Conservation (phyloP, 2,113 vertebrate genomes). For the Illadopsis cleaveri region DNA sequence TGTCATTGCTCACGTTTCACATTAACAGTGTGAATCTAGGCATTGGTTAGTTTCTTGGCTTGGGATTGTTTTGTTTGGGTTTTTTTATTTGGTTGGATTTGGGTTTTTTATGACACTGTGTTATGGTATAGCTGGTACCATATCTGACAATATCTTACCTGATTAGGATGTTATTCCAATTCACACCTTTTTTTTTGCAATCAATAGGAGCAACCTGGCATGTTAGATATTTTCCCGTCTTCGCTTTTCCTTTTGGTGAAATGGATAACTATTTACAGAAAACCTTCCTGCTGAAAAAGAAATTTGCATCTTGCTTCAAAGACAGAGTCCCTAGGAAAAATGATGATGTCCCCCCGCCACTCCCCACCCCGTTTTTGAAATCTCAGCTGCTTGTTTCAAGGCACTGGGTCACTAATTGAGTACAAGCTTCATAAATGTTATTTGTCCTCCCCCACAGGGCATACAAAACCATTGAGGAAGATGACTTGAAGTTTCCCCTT, state of each 20-base stretch:
- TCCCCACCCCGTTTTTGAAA: not conserved
- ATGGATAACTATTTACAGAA: not conserved
- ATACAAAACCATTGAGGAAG: conserved; percentile 89
- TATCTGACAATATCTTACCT: not conserved
- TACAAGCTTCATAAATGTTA: conserved; percentile 52
- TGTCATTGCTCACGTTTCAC: not conserved
- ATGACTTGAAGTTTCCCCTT: conserved; percentile 85
- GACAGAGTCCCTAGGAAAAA: not conserved
- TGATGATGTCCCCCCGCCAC: not conserved
- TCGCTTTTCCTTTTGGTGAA: not conserved
- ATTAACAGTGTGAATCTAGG: not conserved
- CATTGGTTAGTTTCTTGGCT: not conserved
- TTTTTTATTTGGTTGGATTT: not conserved
- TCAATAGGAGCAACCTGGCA: not conserved
- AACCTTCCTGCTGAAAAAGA: not conserved
- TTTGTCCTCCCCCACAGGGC: conserved; percentile 79
- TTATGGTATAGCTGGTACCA: not conserved
- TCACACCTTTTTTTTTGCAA: not conserved
- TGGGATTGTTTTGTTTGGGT: not conserved
- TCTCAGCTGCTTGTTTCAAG: conserved; percentile 7
- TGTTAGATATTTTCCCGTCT: not conserved
- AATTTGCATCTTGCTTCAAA: not conserved
- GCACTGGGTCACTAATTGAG: conserved; percentile 55
- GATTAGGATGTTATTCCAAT: not conserved
- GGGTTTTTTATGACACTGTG: not conserved